Evolutionary conservation across 1,140 invertebrate species (phyloP), one percentile per base, ranked within the genome.

Genomic region (Lucilia cuprina): DNA sequence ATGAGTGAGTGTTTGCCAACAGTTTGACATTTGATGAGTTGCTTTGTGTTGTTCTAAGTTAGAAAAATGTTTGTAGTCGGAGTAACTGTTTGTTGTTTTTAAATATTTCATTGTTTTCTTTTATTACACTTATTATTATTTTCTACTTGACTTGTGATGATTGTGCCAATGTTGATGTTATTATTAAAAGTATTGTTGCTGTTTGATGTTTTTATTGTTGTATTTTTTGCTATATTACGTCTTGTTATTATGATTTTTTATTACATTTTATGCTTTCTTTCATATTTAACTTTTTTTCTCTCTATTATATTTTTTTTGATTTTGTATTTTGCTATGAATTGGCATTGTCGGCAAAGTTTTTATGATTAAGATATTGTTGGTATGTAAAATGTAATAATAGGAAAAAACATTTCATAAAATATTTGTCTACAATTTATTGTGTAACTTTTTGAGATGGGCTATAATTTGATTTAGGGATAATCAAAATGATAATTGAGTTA

Each of bases 11-110:
- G n/a, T 70, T 70, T 70, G 65, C 10, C 19, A 70, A 70, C n/a
- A 70, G n/a, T 70, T 70, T 70, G 65, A 70, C 65, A 70, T 70
- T 70, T 70, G 65, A 70, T 70, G 65, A 70, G 65, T 70, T 14
- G 55, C 5, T 70, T 21, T 70, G 65, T 70, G 65, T 70, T 70
- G n/a, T 55, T 5, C n/a, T 55, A 12, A 7, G 50, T 5, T 12
- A 55, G 50, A 55, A 55, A 55, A 55, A 12, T 55, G 10, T 55
- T 12, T 13, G 50, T 55, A 55, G 50, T 55, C 50, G 3, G 14
- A 55, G 50, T 12, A 8, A 55, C 10, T 55, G 50, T 8, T 12
- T 55, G 50, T 65, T 65, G 60, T 65, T 19, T 41, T 17, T 19
- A 10, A 65, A 65, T n/a, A 65, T 65, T 65, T 19, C 60, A 65